Base-by-base conservation (phyloP, 2,888 invertebrate genomes). In the Parnassius mnemosyne region DNA sequence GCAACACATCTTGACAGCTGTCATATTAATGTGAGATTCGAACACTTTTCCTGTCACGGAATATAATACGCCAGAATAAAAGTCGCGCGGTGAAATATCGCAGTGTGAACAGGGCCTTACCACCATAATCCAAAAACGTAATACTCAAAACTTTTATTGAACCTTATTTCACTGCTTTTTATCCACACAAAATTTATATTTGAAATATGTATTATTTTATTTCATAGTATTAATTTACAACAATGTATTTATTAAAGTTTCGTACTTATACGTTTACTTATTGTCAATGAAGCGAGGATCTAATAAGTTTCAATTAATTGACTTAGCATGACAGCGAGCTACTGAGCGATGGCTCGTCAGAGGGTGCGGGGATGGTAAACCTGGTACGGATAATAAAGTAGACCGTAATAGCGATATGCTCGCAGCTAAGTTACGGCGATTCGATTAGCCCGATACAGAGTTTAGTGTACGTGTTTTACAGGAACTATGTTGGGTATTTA, bases 371-470 rank as follows among this genome's bases (percentile, higher is more conserved):
- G 70, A 60, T 68, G 76, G 82, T 78, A 79, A 84, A 80, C 79
- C 78, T 80, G 75, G 75, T 69, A 73, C 70, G 78, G 83, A 81
- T 82, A 84, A 79, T 84, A 83, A 83, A 83, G 79, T 81, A 77
- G 77, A 76, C 77, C 68, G 79, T 81, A 82, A 84, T 85, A 83
- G 81, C 82, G 81, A 78, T 72, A 71, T 75, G 78, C 78, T 71
- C 70, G 77, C 69, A 75, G 75, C 74, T 75, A 76, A 84, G 80
- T 81, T 79, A 79, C 80, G 82, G 80, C 81, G 82, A 85, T 85
- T 84, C 82, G 84, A 85, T 85, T 84, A 85, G 80, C 75, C 69
- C 75, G 79, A 77, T 79, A 80, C 75, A 73, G 75, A 78, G 84
- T 83, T 80, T 83, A 78, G 75, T 71, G 77, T 78, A 80, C 80